Conservation (phyloP, 2,113 vertebrate genomes). For the Psittacara wagleri region DNA sequence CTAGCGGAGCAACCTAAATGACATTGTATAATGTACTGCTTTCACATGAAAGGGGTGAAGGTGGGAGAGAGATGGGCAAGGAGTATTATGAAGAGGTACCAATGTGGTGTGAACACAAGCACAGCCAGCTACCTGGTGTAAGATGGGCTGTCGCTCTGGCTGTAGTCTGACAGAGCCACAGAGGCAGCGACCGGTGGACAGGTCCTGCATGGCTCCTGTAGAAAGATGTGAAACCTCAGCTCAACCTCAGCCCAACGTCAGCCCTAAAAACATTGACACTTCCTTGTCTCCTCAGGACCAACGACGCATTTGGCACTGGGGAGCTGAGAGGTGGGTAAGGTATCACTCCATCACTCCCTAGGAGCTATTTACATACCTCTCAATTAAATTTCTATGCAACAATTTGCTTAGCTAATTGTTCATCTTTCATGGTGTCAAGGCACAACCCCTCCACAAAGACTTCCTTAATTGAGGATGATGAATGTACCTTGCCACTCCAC, state of each 20-base stretch:
- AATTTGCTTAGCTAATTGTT: neutral
- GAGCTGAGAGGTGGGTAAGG: neutral
- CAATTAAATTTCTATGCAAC: neutral
- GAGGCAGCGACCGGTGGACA: neutral
- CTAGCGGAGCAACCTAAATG: neutral
- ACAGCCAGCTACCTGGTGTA: neutral
- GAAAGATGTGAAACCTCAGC: rapidly evolving
- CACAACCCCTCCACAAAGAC: neutral
- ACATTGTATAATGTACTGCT: neutral
- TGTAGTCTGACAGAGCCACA: neutral
- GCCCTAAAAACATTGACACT: neutral
- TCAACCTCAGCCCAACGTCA: neutral
- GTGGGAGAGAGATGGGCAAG: neutral
- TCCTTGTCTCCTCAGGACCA: neutral
- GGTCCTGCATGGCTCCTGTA: neutral
- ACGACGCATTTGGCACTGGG: rapidly evolving
- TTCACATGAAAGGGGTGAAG: neutral
- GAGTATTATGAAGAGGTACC: neutral
- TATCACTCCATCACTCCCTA: neutral
- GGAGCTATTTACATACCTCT: neutral
- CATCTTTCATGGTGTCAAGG: neutral
- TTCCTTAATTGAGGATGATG: neutral
- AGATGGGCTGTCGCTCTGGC: neutral
- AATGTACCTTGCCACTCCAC: neutral
- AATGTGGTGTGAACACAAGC: neutral